Evolutionary conservation across 2,113 vertebrate genomes (phyloP).

Genomic region (Clarias batrachus): DNA sequence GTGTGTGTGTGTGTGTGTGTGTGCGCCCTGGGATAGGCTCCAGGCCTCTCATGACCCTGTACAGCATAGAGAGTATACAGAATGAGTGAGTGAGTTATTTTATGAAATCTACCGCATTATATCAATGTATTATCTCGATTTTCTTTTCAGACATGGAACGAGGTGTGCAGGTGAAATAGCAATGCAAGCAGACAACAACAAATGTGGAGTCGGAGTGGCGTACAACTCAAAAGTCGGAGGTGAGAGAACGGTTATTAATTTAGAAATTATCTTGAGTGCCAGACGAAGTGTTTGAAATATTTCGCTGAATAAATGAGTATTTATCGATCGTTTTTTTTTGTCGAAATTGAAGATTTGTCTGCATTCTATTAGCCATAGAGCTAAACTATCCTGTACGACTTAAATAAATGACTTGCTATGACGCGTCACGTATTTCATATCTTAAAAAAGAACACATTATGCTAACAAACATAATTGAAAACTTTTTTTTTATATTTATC

Average conservation of each 20-base stretch:
- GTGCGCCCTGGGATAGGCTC: too few relatives aligned
- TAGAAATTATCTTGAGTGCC: not conserved
- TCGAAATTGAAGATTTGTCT: too few relatives aligned
- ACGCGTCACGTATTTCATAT: not conserved
- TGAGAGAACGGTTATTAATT: constrained; percentile 62
- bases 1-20: too few relatives aligned
- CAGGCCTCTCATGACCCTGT: too few relatives aligned
- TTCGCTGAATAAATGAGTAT: not conserved
- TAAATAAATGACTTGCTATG: too few relatives aligned
- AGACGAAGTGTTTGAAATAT: not conserved
- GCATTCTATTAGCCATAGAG: too few relatives aligned
- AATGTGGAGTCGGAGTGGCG: constrained; percentile 97
- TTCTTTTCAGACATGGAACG: constrained; percentile 84
- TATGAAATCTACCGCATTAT: not conserved
- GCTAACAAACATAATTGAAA: not conserved
- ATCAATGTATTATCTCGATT: not conserved
- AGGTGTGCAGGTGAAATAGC: constrained; percentile 97
- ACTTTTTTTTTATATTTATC: not conserved
- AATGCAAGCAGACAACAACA: constrained; percentile 96
- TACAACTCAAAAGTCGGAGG: constrained; percentile 96
- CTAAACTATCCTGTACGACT: too few relatives aligned
- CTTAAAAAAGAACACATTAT: not conserved
- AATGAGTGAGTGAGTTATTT: too few relatives aligned
- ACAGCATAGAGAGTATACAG: too few relatives aligned
- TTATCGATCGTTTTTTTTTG: too few relatives aligned